Evolutionary conservation across 2,888 invertebrate genomes (phyloP).

Genomic region (Erpobdella octoculata): DNA sequence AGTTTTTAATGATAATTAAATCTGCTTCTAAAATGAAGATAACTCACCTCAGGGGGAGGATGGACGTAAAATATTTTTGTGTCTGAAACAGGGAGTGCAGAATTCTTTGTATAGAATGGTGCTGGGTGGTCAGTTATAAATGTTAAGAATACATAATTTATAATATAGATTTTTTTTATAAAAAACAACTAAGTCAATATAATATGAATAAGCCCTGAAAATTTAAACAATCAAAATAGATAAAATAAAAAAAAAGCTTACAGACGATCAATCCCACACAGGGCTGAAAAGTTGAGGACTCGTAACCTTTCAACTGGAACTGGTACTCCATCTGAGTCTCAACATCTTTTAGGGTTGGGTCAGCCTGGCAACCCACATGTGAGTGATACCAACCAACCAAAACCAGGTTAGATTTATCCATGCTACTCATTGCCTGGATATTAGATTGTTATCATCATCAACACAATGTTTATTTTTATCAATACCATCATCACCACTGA

Average conservation of each 20-base stretch:
- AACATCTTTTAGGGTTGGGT: slow-evolving; percentile 71
- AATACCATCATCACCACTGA: neutral
- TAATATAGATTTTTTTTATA: too few relatives aligned
- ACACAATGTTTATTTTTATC: neutral
- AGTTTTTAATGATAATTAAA: too few relatives aligned
- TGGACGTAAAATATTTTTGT: slow-evolving; percentile 72
- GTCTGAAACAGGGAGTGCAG: slow-evolving; percentile 57
- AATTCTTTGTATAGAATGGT: slow-evolving; percentile 23
- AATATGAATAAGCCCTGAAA: neutral
- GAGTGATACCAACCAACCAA: slow-evolving; percentile 65
- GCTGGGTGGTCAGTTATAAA: slow-evolving; percentile 14
- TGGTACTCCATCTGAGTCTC: slow-evolving; percentile 89
- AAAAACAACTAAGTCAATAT: too few relatives aligned
- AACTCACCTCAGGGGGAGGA: slow-evolving; percentile 72
- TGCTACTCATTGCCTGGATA: slow-evolving; percentile 65
- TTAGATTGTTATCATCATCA: neutral
- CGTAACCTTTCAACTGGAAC: slow-evolving; percentile 77
- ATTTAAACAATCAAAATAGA: neutral
- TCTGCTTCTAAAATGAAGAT: too few relatives aligned
- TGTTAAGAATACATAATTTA: too few relatives aligned
- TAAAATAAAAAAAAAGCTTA: slow-evolving; percentile 57
- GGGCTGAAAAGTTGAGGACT: slow-evolving; percentile 80
- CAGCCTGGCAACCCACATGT: slow-evolving; percentile 70
- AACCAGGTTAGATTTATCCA: slow-evolving; percentile 61
- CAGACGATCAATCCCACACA: slow-evolving; percentile 85